Evolutionary conservation across 2,888 invertebrate genomes (phyloP), one percentile per base, ranked within the genome.

Genomic region (Ophioninae sp.): DNA sequence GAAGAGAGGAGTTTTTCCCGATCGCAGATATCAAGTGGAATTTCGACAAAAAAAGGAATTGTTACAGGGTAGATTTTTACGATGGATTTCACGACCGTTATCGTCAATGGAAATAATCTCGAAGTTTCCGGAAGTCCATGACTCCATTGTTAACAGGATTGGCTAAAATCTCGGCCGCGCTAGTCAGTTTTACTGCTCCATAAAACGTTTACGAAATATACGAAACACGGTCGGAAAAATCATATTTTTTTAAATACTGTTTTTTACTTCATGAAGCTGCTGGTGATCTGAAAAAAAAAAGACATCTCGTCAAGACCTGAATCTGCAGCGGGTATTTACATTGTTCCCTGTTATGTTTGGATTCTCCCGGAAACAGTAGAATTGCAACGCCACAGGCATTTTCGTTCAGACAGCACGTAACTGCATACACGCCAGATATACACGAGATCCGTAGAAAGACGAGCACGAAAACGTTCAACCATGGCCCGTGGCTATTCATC

Each of bases 371-470:
- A 51, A 22, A 68, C 23, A 72, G 69, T 79, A 74, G 69, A 82
- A 78, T 68, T 69, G 68, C 61, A 82, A 73, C 64, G 69, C 78
- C 68, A 17, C 13, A 44, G 68, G 78, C 63, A 61, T 51, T 81
- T 41, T 73, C 20, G 39, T 63, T 20, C 51, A 61, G 39, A 59
- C 51, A 37, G 20, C 39, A 23, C 59, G 69, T 63, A 68, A 73
- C 73, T 77, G 23, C 37, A 51, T 58, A 61, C 22, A 44, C 44
- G 44, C 61, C 41, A n/a, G 20, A 39, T n/a, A 22, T 23, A 22
- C 23, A 68, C 10, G 39, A 59, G 30, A 61, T 39, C n/a, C 44
- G n/a, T 61, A 61, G 23, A 58, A 61, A 44, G 30, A 68, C 61
- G 30, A 69, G 41, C 44, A 17, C 67, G 77, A 59, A 30, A 44